phyloP scores from a whole-genome alignment of 2,888 invertebrate species.

The Drosophila colorata region DNA sequence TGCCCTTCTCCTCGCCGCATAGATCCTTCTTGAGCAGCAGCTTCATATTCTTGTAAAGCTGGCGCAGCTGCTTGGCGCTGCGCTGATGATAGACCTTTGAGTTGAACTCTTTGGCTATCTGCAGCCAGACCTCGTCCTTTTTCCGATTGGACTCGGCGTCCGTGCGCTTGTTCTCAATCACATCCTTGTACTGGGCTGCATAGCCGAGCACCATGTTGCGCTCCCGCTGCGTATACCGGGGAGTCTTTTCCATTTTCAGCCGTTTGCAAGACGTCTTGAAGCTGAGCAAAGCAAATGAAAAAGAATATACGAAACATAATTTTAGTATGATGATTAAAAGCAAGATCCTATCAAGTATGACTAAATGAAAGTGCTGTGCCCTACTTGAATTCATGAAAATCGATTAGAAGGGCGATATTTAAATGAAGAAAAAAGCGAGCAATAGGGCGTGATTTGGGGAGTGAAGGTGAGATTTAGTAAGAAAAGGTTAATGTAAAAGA shows the following conservation, averaged over 20 bases:
- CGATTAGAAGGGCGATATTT: background rate
- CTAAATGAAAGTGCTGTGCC: background rate
- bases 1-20: constrained; percentile 82
- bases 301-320: background rate
- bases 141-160: constrained; percentile 84
- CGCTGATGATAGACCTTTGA: constrained; percentile 84
- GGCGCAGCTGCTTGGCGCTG: constrained; percentile 84
- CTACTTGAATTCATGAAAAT: background rate
- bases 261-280: constrained; percentile 84
- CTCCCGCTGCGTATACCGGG: constrained; percentile 84
- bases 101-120: constrained; percentile 85
- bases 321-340: too few species aligned
- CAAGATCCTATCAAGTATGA: background rate
- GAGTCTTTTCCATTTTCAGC: constrained; percentile 85
- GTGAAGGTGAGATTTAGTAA: background rate
- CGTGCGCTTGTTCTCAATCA: constrained; percentile 85
- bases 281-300: constrained; percentile 49
- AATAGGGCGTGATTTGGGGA: too few species aligned
- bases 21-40: constrained; percentile 84
- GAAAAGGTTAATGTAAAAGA: background rate
- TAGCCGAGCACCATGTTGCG: constrained; percentile 85
- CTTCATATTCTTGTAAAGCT: constrained; percentile 85
- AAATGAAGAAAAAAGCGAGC: background rate
- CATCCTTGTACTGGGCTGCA: constrained; percentile 84
- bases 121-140: constrained; percentile 85